A percentile compares a stretch with the other conserved stretches of the same genome.
These are phyloP conservation scores for Toxotes lorentzi DNA, from an alignment of 2,797 vertebrate species.

Conservation along the genomic window DNA sequence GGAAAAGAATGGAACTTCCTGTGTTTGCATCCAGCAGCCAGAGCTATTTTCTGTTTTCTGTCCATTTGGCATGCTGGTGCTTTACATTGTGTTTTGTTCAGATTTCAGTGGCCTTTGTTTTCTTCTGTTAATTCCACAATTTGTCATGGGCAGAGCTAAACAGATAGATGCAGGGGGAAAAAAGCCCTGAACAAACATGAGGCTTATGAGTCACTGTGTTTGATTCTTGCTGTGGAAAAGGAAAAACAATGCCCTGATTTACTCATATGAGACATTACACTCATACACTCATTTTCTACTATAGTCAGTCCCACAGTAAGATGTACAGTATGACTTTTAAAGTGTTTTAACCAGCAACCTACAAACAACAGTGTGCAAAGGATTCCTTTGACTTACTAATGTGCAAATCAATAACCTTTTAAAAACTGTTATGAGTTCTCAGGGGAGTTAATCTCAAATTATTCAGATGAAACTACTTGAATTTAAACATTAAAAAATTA, in stretches of 20 bases:
- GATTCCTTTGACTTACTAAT: background rate
- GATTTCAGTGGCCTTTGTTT: slow-evolving; percentile 46
- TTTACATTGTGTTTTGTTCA: slow-evolving; percentile 56
- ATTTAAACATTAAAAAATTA: too few species aligned
- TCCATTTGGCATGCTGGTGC: slow-evolving; percentile 23
- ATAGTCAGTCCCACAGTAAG: background rate
- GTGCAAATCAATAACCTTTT: background rate
- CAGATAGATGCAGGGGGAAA: background rate
- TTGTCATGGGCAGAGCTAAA: slow-evolving; percentile 38
- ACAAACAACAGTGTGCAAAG: slow-evolving; percentile 7
- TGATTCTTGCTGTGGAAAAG: slow-evolving; percentile 20
- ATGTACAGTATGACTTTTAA: background rate
- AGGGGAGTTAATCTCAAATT: background rate
- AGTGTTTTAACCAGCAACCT: background rate
- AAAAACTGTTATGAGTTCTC: background rate
- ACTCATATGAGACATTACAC: slow-evolving; percentile 33
- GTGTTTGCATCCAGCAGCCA: slow-evolving; percentile 37
- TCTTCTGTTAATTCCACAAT: slow-evolving; percentile 45
- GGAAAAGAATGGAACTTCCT: slow-evolving; percentile 42
- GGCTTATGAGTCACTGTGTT: slow-evolving; percentile 49
- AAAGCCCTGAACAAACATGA: slow-evolving; percentile 39
- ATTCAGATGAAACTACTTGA: background rate
- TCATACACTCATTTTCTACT: slow-evolving; percentile 25
- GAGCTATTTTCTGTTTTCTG: slow-evolving; percentile 60
- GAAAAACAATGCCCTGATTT: slow-evolving; percentile 40